Base-by-base conservation (phyloP, 1,140 invertebrate genomes). In the Thrips palmi region DNA sequence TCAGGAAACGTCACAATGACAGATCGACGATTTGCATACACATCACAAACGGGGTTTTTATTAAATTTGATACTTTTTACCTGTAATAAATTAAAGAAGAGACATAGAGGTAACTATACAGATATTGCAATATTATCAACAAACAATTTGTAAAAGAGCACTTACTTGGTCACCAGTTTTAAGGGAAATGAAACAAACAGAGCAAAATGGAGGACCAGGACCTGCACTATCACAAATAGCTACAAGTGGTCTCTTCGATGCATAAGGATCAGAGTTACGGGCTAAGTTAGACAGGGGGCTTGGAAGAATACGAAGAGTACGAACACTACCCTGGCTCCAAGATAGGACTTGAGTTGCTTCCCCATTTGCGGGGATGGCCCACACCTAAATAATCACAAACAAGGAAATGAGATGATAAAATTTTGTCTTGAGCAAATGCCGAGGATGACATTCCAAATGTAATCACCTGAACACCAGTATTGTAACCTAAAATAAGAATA, bases 341-440 rank as follows among this genome's bases (percentile, higher is more conserved):
- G 88, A 91, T 31, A 94, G 55, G 6, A 92, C 76, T 60, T 93
- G 87, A 33, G 81, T 77, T 1, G 87, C 88, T 54, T 94, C 88
- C 8, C 88, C 88, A 49, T 73, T 83, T 7, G 79, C 72, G 14
- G 74, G 69, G 36, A 84, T 67, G 23, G 73, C 55, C 80, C 80
- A 84, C 39, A 81, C 71, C 70, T 75, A n/a, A 28, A 28, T 40
- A 27, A 18, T 29, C 21, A 35, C 25, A 33, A 32, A 40, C 36
- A 8, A 45, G 41, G 35, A 33, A 40, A 34, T 27, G 11, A 42
- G 34, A 38, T 35, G 15, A 17, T 17, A 40, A 32, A 19, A 33
- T 30, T 11, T 30, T 28, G 11, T 14, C 30, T 15, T 35, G 19
- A n/a, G 14, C 19, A 37, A 27, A 40, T 3, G 18, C n/a, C n/a